Conservation (phyloP, 2,113 vertebrate genomes). For the Thalassoma bifasciatum region DNA sequence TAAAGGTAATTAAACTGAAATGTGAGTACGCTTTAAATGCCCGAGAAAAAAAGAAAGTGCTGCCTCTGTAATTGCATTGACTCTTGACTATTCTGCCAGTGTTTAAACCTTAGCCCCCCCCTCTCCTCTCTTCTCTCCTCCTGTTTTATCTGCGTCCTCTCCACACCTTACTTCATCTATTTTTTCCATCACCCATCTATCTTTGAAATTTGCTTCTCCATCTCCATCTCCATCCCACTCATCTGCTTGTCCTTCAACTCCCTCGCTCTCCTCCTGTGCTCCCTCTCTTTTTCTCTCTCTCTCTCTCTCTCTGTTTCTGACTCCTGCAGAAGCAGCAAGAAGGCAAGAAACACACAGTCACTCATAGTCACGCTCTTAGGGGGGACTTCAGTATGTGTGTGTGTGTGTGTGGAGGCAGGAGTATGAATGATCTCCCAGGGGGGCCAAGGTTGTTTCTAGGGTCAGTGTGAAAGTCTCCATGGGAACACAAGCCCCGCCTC, state of each 20-base stretch:
- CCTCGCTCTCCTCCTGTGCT: slow-evolving; percentile 6
- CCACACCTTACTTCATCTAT: slow-evolving; percentile 38
- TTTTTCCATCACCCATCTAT: slow-evolving; percentile 45
- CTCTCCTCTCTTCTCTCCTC: not conserved
- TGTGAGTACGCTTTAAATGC: slow-evolving; percentile 47
- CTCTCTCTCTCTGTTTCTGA: no score
- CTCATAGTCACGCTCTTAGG: slow-evolving; percentile 42
- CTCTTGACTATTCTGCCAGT: slow-evolving; percentile 26
- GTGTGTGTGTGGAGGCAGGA: slow-evolving; percentile 4
- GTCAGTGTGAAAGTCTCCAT: slow-evolving; percentile 73
- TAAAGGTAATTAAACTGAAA: slow-evolving; percentile 67
- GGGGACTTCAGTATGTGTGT: slow-evolving; percentile 6
- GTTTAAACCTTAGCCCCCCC: not conserved
- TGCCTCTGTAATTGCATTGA: slow-evolving; percentile 47
- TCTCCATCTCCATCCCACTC: slow-evolving; percentile 53
- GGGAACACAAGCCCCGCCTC: slow-evolving; percentile 71
- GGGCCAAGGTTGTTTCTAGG: slow-evolving; percentile 70
- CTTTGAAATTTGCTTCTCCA: slow-evolving; percentile 57
- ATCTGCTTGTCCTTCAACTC: slow-evolving; percentile 62
- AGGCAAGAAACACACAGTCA: slow-evolving; percentile 52
- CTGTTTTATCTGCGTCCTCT: slow-evolving; percentile 23
- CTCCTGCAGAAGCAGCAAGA: slow-evolving; percentile 36
- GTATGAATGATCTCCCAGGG: slow-evolving; percentile 68
- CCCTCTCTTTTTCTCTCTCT: no score
- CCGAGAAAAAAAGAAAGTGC: slow-evolving; percentile 20